A percentile compares a stretch with the other conserved stretches of the same genome.
phyloP scores from a whole-genome alignment of 2,888 invertebrate genomes.

The Caenorhabditis zanzibari region DNA sequence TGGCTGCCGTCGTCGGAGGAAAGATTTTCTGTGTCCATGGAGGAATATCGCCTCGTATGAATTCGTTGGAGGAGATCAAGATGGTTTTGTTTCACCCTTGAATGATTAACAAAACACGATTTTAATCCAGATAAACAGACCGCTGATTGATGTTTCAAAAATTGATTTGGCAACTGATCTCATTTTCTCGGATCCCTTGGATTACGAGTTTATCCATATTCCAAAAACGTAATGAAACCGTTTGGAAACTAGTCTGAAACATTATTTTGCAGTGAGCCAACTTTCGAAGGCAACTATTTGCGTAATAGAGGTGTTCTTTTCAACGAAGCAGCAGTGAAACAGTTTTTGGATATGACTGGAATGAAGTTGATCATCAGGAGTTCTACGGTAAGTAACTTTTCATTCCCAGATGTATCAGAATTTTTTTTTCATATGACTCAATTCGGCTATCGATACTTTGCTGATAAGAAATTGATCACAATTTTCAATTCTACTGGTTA shows the following conservation, averaged over 20 bases:
- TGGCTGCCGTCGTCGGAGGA: slow-evolving; percentile 58
- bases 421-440: slow-evolving; percentile 11
- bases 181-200: slow-evolving; percentile 66
- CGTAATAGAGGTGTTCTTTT: slow-evolving; percentile 51
- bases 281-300: slow-evolving; percentile 10
- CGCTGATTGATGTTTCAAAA: slow-evolving; percentile 40
- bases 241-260: neutral
- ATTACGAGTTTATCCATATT: slow-evolving; percentile 32
- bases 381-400: slow-evolving; percentile 6
- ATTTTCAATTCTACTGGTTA: slow-evolving; percentile 56
- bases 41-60: slow-evolving; percentile 65
- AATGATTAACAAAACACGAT: neutral
- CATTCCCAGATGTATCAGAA: neutral
- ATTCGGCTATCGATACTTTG: slow-evolving; percentile 29
- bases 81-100: slow-evolving; percentile 3
- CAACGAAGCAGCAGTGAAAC: slow-evolving; percentile 54
- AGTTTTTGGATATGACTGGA: slow-evolving; percentile 34
- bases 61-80: slow-evolving; percentile 45
- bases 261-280: slow-evolving; percentile 10
- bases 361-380: slow-evolving; percentile 46
- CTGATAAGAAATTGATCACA: slow-evolving; percentile 46
- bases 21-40: slow-evolving; percentile 71
- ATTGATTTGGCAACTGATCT: slow-evolving; percentile 51
- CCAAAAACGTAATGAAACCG: neutral
- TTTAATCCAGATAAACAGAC: slow-evolving; percentile 56